Percentiles rank a stretch among this genome's conserved stretches.
These are phyloP conservation scores for Hirudinaria manillensis DNA, from an alignment of 2,888 invertebrate genomes.

Conservation along the genomic window DNA sequence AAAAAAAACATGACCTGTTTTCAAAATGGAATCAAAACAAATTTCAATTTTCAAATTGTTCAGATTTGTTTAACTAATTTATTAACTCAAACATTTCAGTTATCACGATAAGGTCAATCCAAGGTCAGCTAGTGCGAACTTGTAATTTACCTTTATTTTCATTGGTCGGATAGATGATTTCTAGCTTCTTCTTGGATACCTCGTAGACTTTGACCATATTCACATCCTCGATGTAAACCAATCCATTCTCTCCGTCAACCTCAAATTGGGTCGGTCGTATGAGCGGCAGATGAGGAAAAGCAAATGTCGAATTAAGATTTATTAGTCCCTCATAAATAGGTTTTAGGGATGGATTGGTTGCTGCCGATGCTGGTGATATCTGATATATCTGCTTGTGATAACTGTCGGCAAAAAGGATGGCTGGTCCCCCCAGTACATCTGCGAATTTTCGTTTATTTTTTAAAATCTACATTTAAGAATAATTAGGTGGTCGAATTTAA, in stretches of 20 bases:
- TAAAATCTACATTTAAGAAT: too few relatives aligned
- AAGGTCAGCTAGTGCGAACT: too few relatives aligned
- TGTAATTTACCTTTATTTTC: conserved; percentile 11
- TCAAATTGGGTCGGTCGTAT: conserved; percentile 9
- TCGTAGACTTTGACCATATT: background rate
- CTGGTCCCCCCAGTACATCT: conserved; percentile 8
- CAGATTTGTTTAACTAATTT: too few relatives aligned
- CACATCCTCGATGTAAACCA: conserved; percentile 5
- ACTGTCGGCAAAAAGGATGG: conserved; percentile 25
- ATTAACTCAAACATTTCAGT: too few relatives aligned
- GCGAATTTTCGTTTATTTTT: background rate
- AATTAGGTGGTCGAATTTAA: too few relatives aligned
- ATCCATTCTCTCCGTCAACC: background rate
- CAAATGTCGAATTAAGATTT: background rate
- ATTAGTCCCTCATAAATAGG: background rate
- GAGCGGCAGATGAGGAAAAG: conserved; percentile 12
- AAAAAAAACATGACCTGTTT: too few relatives aligned
- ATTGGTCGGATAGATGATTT: background rate
- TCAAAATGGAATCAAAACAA: background rate
- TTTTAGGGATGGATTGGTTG: background rate
- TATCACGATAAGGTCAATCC: too few relatives aligned
- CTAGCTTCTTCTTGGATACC: background rate
- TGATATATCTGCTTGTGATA: conserved; percentile 35
- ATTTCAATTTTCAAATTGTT: background rate
- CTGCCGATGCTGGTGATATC: conserved; percentile 7